phyloP scores from a whole-genome alignment of 2,113 vertebrate genomes.

The Copsychus sechellarum region DNA sequence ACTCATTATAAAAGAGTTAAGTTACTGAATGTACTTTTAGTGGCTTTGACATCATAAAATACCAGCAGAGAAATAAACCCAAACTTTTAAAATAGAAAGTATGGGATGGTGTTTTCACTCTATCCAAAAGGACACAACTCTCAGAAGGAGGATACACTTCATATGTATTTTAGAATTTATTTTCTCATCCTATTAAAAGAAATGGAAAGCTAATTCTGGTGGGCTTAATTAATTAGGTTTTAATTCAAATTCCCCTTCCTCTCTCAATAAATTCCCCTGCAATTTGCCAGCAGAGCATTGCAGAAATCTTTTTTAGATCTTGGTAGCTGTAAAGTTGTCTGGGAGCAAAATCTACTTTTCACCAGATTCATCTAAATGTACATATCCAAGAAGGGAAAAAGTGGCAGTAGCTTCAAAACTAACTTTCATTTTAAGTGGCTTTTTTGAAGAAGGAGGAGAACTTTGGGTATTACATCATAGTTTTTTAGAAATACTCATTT shows the following conservation, averaged over 20 bases:
- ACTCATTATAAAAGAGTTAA: neutral
- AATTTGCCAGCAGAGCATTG: neutral
- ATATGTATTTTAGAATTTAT: no score
- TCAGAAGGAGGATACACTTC: neutral
- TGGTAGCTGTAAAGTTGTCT: neutral
- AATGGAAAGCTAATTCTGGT: neutral
- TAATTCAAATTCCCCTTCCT: neutral
- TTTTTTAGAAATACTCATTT: neutral
- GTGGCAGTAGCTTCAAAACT: neutral
- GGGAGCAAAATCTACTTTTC: slow-evolving; percentile 19
- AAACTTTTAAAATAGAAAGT: neutral
- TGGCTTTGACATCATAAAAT: neutral
- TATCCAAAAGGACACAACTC: neutral
- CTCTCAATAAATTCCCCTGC: neutral
- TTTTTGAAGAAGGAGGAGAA: neutral
- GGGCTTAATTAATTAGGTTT: neutral
- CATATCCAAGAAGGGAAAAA: neutral
- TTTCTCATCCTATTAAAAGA: neutral
- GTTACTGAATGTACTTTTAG: neutral
- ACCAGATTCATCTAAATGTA: neutral
- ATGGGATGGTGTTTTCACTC: neutral
- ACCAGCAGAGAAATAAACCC: neutral
- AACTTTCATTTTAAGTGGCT: neutral
- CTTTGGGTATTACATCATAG: neutral
- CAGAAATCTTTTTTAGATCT: neutral